phyloP scores from a whole-genome alignment of 92 coral and sea anemone species.

The Palythoa caribaeorum region DNA sequence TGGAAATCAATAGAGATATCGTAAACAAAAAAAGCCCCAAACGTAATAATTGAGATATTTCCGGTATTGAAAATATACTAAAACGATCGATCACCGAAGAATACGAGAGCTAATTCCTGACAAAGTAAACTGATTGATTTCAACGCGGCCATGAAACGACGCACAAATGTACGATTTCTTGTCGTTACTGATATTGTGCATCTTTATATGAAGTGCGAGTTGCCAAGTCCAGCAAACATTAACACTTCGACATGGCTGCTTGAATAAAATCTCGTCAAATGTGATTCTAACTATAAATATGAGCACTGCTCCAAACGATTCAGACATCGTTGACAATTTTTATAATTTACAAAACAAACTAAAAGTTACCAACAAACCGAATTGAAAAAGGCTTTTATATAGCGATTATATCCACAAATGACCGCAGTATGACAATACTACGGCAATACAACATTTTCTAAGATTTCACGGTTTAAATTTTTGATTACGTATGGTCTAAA shows the following conservation, averaged over 20 bases:
- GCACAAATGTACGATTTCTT: not conserved
- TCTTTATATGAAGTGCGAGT: conserved; percentile 12
- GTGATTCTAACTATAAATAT: not conserved
- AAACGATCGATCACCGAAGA: conserved; percentile 31
- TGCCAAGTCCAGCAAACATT: not conserved
- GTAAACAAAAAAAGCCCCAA: conserved; percentile 37
- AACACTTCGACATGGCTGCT: not conserved
- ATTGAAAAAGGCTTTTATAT: not conserved
- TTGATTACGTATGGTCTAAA: not conserved
- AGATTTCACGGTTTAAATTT: not conserved
- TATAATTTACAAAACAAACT: not conserved
- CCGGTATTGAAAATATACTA: conserved; percentile 32
- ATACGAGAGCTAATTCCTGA: conserved; percentile 4
- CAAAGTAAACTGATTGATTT: not conserved
- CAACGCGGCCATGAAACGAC: conserved; percentile 4
- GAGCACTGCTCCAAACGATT: not conserved
- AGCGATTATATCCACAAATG: not conserved
- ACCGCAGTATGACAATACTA: not conserved
- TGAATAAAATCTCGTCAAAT: not conserved
- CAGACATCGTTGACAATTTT: not conserved
- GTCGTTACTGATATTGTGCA: not conserved
- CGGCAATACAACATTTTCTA: not conserved
- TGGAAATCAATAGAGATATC: conserved; percentile 4
- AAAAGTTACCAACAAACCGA: conserved; percentile 6
- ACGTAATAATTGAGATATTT: conserved; percentile 42